Percentiles rank a stretch among this genome's conserved stretches.
Evolutionary conservation across 1,140 invertebrate species (phyloP).

Genomic region (Lepidurus apus): DNA sequence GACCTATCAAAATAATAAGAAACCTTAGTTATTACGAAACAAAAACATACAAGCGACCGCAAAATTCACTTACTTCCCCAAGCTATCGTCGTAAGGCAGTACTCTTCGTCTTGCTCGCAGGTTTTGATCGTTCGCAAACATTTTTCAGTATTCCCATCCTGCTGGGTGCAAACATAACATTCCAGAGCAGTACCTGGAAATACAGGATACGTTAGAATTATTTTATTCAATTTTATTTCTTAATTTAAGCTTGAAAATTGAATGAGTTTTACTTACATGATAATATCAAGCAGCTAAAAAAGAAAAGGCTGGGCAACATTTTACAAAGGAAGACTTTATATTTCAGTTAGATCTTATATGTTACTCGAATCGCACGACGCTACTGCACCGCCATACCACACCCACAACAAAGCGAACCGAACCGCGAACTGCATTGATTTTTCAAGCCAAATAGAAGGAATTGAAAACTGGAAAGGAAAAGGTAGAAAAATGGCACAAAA

Average conservation of each 20-base stretch:
- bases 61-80: conserved; percentile 70
- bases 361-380: background rate
- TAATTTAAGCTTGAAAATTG: background rate
- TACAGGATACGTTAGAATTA: background rate
- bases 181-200: conserved; percentile 64
- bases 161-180: conserved; percentile 89
- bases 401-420: background rate
- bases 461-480: background rate
- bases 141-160: conserved; percentile 89
- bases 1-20: conserved; percentile 53
- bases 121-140: conserved; percentile 86
- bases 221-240: background rate
- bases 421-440: background rate
- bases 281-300: background rate
- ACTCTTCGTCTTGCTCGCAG: conserved; percentile 79
- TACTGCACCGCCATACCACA: background rate
- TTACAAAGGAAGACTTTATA: background rate
- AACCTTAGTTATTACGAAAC: conserved; percentile 9
- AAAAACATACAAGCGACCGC: conserved; percentile 26
- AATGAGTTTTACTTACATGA: background rate
- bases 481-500: background rate
- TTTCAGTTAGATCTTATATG: too few relatives aligned
- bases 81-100: conserved; percentile 78
- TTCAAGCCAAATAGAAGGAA: background rate
- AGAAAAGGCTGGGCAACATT: background rate